These are phyloP conservation scores for Euwallacea fornicatus DNA, from an alignment of 1,140 invertebrate genomes.

Conservation along the genomic window DNA sequence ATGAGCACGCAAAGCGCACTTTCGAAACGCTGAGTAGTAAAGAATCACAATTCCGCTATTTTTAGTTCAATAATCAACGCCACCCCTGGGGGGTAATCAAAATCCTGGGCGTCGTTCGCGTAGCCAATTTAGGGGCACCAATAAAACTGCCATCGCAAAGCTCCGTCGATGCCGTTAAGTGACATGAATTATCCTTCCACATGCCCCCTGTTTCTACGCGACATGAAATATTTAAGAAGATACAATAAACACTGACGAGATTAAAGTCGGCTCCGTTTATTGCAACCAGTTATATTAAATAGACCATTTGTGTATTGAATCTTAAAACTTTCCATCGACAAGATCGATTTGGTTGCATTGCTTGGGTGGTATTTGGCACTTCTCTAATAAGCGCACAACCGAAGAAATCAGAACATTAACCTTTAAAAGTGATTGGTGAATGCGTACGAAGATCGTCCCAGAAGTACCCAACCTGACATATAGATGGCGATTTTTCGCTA, in stretches of 20 bases:
- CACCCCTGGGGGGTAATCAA: conserved; percentile 21
- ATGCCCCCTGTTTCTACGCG: conserved; percentile 38
- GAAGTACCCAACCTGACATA: too few relatives aligned
- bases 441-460: too few relatives aligned
- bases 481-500: too few relatives aligned
- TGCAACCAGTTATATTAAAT: conserved; percentile 37
- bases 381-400: too few relatives aligned
- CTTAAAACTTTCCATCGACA: conserved; percentile 7
- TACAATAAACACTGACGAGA: conserved; percentile 39
- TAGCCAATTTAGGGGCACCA: conserved; percentile 52
- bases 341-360: too few relatives aligned
- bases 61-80: too few relatives aligned
- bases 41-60: too few relatives aligned
- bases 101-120: conserved; percentile 24
- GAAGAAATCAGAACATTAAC: too few relatives aligned
- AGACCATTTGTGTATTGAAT: conserved; percentile 37
- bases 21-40: too few relatives aligned
- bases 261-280: conserved; percentile 38
- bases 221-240: conserved; percentile 43
- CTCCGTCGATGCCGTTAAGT: conserved; percentile 53
- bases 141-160: conserved; percentile 54
- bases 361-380: too few relatives aligned
- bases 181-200: conserved; percentile 52
- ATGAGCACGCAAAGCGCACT: too few relatives aligned
- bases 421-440: too few relatives aligned